Evolutionary conservation across 2,797 vertebrate genomes (phyloP).

Genomic region (Catamblyrhynchus diadema): DNA sequence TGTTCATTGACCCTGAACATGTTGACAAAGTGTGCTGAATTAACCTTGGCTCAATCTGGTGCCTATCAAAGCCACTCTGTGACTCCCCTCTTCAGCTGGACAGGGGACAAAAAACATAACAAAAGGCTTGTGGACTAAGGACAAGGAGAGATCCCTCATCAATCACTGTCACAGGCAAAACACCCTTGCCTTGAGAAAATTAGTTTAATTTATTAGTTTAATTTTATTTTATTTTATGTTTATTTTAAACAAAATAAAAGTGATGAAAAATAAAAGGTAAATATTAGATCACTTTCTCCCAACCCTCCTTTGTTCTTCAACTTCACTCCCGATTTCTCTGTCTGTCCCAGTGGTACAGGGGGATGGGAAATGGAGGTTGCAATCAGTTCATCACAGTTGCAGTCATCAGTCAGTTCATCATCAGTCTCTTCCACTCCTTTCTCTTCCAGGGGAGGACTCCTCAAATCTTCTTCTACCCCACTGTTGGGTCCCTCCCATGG

Average conservation of each 20-base stretch:
- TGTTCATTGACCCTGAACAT: not conserved
- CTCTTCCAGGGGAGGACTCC: not conserved
- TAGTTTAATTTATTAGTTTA: too few relatives aligned
- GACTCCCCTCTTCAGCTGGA: not conserved
- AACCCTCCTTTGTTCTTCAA: not conserved
- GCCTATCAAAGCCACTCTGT: not conserved
- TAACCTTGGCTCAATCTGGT: not conserved
- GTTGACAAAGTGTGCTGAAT: not conserved
- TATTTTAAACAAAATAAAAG: not conserved
- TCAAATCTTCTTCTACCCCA: not conserved
- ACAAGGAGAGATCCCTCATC: not conserved
- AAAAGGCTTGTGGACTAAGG: not conserved
- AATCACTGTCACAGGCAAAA: not conserved
- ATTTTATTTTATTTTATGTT: too few relatives aligned
- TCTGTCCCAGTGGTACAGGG: not conserved
- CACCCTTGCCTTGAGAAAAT: not conserved
- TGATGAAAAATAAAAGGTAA: not conserved
- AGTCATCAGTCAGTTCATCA: not conserved
- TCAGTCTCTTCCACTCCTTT: not conserved
- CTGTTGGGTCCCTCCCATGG: accelerated
- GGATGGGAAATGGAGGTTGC: not conserved
- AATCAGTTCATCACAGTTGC: not conserved
- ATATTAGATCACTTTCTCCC: not conserved
- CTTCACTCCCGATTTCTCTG: accelerated
- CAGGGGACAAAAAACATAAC: not conserved